phyloP scores from a whole-genome alignment of 2,888 invertebrate species.

The Watsonalla binaria region DNA sequence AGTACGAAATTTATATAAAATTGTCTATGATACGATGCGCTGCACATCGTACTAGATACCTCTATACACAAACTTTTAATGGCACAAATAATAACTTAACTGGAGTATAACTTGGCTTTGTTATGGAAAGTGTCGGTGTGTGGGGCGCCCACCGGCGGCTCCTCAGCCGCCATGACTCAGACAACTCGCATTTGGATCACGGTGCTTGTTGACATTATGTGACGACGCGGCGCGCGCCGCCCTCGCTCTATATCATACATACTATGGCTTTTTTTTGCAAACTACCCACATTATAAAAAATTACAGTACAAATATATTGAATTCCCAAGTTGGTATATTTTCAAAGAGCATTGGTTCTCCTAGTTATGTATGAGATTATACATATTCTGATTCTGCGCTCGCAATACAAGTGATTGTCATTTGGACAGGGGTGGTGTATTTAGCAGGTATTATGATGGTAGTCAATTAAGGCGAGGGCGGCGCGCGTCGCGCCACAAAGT shows the following conservation, averaged over 20 bases:
- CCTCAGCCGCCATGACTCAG: conserved; percentile 40
- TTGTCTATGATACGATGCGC: too few species aligned
- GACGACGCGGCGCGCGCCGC: conserved; percentile 18
- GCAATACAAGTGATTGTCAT: too few species aligned
- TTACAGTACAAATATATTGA: background rate
- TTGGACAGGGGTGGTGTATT: background rate
- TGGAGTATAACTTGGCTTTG: conserved; percentile 24
- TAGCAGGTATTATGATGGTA: background rate
- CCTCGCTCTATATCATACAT: background rate
- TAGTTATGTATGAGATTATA: too few species aligned
- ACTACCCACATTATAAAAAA: too few species aligned
- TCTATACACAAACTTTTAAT: too few species aligned
- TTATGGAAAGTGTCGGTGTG: conserved; percentile 8
- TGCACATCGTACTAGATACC: too few species aligned
- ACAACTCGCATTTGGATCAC: conserved; percentile 56
- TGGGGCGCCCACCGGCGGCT: conserved; percentile 16
- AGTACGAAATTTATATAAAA: too few species aligned
- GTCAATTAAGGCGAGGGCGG: conserved; percentile 9
- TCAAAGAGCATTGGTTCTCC: too few species aligned
- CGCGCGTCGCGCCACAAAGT: conserved; percentile 45
- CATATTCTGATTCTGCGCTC: too few species aligned
- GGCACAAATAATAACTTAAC: conserved; percentile 4
- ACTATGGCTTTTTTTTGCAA: background rate
- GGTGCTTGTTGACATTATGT: conserved; percentile 48
- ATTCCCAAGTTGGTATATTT: background rate